A percentile compares a stretch with the other conserved stretches of the same genome.
Conservation (phyloP, 2,797 vertebrate genomes). For the Hydrocynus forskahlii region DNA sequence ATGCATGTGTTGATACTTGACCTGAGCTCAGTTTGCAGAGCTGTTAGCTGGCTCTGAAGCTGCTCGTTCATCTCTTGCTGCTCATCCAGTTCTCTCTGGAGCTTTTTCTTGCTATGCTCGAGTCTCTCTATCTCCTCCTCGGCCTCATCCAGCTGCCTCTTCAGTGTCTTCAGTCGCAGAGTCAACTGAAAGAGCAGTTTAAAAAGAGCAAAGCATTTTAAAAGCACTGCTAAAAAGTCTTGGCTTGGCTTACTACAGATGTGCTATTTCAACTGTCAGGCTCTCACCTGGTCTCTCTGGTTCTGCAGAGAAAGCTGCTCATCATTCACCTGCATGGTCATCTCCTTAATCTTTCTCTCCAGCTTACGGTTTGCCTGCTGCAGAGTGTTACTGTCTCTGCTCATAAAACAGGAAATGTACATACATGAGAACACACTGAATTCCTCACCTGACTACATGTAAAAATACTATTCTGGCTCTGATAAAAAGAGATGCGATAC, state of each 20-base stretch:
- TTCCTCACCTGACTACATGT: not conserved
- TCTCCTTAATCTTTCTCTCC: conserved; percentile 94
- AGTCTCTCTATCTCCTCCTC: conserved; percentile 97
- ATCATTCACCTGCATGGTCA: conserved; percentile 92
- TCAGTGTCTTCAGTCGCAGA: conserved; percentile 91
- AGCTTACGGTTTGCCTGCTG: conserved; percentile 91
- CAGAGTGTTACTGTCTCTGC: conserved; percentile 89
- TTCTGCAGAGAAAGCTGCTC: conserved; percentile 89
- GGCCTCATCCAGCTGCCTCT: conserved; percentile 94
- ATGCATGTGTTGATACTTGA: conserved; percentile 59
- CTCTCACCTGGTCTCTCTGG: conserved; percentile 92
- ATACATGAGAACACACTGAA: not conserved
- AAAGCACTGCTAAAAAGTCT: not conserved
- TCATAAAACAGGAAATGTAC: conserved; percentile 31
- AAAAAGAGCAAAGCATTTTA: not conserved
- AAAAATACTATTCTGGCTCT: not conserved
- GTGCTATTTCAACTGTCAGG: not conserved
- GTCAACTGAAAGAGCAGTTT: conserved; percentile 80
- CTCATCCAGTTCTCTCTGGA: conserved; percentile 95
- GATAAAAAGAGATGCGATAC: too few relatives aligned
- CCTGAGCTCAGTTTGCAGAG: conserved; percentile 86
- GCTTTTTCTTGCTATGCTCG: conserved; percentile 91
- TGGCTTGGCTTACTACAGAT: not conserved
- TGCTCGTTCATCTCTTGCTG: conserved; percentile 91
- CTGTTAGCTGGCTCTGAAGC: conserved; percentile 85